Percentiles rank a stretch among this genome's conserved stretches.
These are phyloP conservation scores for Azemiops feae DNA, from an alignment of 2,113 vertebrate species.

Conservation along the genomic window DNA sequence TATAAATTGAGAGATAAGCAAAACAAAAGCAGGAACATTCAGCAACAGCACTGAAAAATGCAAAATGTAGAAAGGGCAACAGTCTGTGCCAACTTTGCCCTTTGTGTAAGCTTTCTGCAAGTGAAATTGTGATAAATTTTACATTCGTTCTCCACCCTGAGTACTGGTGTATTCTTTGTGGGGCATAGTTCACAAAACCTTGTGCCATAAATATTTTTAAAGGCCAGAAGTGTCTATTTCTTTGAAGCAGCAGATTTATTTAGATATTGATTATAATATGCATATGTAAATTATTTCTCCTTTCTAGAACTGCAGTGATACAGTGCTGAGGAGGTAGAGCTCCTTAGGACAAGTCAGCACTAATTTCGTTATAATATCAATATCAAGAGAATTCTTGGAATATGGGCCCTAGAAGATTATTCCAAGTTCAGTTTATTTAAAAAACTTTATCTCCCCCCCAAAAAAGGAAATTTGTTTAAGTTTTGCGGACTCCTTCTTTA, in stretches of 20 bases:
- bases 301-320: neutral
- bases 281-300: neutral
- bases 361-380: neutral
- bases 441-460: neutral
- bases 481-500: neutral
- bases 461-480: neutral
- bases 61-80: neutral
- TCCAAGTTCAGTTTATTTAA: neutral
- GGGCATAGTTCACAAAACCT: neutral
- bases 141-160: neutral
- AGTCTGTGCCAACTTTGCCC: neutral
- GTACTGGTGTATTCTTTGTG: neutral
- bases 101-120: neutral
- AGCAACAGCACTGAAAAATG: neutral
- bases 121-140: neutral
- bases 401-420: neutral
- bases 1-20: neutral
- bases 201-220: neutral
- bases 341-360: neutral
- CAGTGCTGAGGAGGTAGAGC: neutral
- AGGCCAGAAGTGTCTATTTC: neutral
- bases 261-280: neutral
- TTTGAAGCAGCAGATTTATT: neutral
- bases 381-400: neutral
- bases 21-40: neutral